Evolutionary conservation across 2,888 invertebrate genomes (phyloP), one percentile per base, ranked within the genome.

Genomic region (Thereva nobilitata): DNA sequence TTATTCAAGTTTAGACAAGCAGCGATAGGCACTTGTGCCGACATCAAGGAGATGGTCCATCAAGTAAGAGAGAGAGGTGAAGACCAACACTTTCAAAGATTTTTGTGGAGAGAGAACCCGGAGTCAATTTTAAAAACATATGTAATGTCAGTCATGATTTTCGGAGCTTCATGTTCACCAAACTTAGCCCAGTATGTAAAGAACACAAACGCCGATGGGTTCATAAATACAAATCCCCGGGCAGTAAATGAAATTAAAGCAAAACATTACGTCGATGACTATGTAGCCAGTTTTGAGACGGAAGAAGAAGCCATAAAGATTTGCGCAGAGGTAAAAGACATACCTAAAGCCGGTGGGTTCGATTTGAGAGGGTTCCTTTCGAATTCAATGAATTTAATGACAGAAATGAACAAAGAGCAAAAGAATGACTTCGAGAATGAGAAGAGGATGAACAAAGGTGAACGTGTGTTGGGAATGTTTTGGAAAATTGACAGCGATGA

Each of bases 11-110:
- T 76, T 55, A 63, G 76, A 6, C 69, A 72, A 63, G 41, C 67
- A 1, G 44, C 55, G 0, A 55, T 75, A 0, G 76, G 75, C 0
- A 66, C 76, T 1, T 72, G 61, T 4, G 76, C 70, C 0, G 78
- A 79, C 54, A 75, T 78, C 0, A 70, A 67, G 5, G 76, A 78
- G 54, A 77, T 78, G 77, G 77, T 76, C 53, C 67, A 73, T 4
- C 76, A 74, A 44, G 67, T 78, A 0, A 70, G 70, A 7, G 73
- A 78, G 2, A 12, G 56, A 0, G 53, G 67, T 7, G 71, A 71
- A 9, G 77, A 77, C 64, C 73, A 73, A 45, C 54, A 71, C 44
- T 55, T 73, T 0, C 74, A 75, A 66, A 41, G 74, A 9, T 74
- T 73, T 70, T 37, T 76, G 8, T 78, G 75, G 75, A 66, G 73